Percentiles rank a stretch among this genome's conserved stretches.
Evolutionary conservation across 2,113 vertebrate genomes (phyloP).

Genomic region (Python bivittatus): DNA sequence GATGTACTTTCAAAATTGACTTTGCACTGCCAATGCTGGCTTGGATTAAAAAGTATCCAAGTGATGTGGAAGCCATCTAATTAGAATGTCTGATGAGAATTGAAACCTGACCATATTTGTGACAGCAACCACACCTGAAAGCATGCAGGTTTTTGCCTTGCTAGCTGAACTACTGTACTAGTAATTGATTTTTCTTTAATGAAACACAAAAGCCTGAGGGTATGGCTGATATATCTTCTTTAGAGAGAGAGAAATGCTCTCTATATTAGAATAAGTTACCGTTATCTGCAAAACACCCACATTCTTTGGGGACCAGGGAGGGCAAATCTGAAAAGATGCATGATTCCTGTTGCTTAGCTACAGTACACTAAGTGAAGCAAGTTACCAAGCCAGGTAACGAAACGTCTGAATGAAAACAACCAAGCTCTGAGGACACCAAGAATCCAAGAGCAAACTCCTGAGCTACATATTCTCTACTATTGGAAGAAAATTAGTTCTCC

Average conservation of each 20-base stretch:
- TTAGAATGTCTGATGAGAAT: neutral
- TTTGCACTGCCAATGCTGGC: neutral
- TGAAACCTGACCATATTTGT: neutral
- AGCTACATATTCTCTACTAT: neutral
- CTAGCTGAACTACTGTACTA: neutral
- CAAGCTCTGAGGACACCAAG: neutral
- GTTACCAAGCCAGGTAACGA: neutral
- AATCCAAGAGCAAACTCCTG: neutral
- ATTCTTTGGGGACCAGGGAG: neutral
- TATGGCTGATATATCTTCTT: neutral
- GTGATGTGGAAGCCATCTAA: neutral
- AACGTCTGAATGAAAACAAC: neutral
- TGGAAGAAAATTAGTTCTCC: neutral
- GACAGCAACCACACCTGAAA: neutral
- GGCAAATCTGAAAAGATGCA: neutral
- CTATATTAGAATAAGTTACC: neutral
- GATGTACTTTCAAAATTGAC: neutral
- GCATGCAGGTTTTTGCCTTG: neutral
- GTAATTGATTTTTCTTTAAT: neutral
- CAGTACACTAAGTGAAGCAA: neutral
- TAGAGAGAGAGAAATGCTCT: neutral
- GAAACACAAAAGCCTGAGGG: neutral
- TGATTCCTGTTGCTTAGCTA: neutral
- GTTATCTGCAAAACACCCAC: neutral
- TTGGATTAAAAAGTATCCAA: neutral